These are phyloP conservation scores for Tamandua tetradactyla DNA, from an alignment of 2,797 vertebrate species.

Conservation along the genomic window DNA sequence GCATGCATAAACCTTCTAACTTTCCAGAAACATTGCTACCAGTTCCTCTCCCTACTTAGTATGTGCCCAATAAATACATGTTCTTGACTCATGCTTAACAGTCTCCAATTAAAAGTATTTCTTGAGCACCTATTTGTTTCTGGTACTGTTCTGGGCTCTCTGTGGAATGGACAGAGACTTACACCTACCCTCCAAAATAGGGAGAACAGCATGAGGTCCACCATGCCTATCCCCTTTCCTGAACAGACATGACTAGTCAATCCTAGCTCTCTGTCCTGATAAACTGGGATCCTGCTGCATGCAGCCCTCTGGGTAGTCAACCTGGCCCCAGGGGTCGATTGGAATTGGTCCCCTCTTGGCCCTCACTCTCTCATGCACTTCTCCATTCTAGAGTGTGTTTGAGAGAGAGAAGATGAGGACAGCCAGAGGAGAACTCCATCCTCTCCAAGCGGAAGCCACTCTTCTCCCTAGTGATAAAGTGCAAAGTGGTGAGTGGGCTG, in stretches of 20 bases:
- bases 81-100: too few relatives aligned
- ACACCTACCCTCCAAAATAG: neutral
- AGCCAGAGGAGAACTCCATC: fast-evolving
- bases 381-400: neutral
- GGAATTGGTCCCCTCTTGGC: neutral
- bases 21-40: neutral
- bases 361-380: neutral
- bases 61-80: neutral
- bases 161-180: fast-evolving
- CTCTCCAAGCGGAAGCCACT: neutral
- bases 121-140: neutral
- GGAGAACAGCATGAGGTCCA: too few relatives aligned
- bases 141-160: neutral
- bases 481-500: neutral
- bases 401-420: too few relatives aligned
- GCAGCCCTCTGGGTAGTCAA: neutral
- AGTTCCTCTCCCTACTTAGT: neutral
- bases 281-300: neutral
- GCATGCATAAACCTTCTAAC: too few relatives aligned
- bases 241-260: neutral
- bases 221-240: neutral
- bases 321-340: fast-evolving
- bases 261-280: fast-evolving
- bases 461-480: neutral
- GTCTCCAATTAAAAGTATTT: neutral